Evolutionary conservation across 2,888 invertebrate species (phyloP).

Genomic region (Coleophora deauratella): DNA sequence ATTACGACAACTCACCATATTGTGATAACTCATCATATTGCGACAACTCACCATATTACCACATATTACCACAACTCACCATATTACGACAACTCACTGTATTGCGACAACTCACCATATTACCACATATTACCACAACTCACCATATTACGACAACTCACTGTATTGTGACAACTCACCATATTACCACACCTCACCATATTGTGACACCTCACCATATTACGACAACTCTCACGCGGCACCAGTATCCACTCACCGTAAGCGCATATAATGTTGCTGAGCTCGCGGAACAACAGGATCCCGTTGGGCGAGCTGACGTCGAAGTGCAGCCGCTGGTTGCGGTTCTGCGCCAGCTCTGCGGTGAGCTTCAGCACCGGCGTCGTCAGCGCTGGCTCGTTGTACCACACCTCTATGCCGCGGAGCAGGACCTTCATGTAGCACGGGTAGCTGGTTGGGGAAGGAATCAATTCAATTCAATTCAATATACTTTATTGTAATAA

Average conservation of each 20-base stretch:
- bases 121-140: no score
- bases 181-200: no score
- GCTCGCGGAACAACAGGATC: conserved; percentile 95
- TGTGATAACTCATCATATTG: conserved; percentile 95
- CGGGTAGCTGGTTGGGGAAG: conserved; percentile 91
- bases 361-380: conserved; percentile 96
- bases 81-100: no score
- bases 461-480: no score
- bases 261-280: conserved; percentile 95
- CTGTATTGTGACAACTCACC: no score
- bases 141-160: no score
- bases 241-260: conserved; percentile 80
- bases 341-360: conserved; percentile 96
- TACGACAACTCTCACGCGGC: background rate
- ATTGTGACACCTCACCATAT: background rate
- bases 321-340: conserved; percentile 96
- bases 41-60: no score
- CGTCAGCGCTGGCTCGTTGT: conserved; percentile 91
- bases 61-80: no score
- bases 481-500: no score
- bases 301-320: conserved; percentile 99
- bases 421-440: conserved; percentile 93
- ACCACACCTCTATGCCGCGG: conserved; percentile 95
- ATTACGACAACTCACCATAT: no score
- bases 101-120: no score